Evolutionary conservation across 1,140 invertebrate species (phyloP).

Genomic region (roundworm (Caenorhabditis elegans)): DNA sequence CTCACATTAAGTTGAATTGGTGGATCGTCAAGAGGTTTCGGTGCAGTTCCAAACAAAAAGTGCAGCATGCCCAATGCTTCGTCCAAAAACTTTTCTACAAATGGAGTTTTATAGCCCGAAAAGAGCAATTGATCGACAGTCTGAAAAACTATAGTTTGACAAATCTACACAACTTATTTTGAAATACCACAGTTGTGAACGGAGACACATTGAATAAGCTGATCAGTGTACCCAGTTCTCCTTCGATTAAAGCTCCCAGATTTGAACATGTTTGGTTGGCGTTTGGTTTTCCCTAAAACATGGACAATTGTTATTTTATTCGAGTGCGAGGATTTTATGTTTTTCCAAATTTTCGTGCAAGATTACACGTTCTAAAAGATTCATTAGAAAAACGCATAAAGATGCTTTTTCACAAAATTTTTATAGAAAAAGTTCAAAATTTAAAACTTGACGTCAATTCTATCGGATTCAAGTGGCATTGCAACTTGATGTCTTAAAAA

Average conservation of each 20-base stretch:
- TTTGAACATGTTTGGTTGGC: not conserved
- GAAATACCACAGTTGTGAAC: conserved; percentile 41
- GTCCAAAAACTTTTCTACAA: conserved; percentile 29
- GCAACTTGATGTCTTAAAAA: too few species aligned
- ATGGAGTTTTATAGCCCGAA: conserved; percentile 41
- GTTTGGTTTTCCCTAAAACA: too few species aligned
- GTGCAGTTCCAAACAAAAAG: not conserved
- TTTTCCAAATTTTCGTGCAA: too few species aligned
- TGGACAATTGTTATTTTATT: too few species aligned
- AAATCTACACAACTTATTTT: not conserved
- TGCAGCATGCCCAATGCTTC: not conserved
- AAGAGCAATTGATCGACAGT: conserved; percentile 44
- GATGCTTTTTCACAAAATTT: too few species aligned
- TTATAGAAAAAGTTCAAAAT: too few species aligned
- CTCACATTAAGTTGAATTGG: conserved; percentile 4
- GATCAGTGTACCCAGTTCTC: conserved; percentile 29
- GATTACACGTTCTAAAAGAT: too few species aligned
- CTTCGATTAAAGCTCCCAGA: not conserved
- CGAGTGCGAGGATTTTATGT: too few species aligned
- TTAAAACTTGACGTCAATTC: too few species aligned
- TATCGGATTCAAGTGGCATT: too few species aligned
- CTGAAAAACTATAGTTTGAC: not conserved
- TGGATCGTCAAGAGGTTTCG: not conserved
- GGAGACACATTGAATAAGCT: conserved; percentile 20
- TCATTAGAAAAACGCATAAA: too few species aligned